A percentile compares a stretch with the other conserved stretches of the same genome.
Conservation (phyloP, 2,113 vertebrate species). For the Eulacestoma nigropectus region DNA sequence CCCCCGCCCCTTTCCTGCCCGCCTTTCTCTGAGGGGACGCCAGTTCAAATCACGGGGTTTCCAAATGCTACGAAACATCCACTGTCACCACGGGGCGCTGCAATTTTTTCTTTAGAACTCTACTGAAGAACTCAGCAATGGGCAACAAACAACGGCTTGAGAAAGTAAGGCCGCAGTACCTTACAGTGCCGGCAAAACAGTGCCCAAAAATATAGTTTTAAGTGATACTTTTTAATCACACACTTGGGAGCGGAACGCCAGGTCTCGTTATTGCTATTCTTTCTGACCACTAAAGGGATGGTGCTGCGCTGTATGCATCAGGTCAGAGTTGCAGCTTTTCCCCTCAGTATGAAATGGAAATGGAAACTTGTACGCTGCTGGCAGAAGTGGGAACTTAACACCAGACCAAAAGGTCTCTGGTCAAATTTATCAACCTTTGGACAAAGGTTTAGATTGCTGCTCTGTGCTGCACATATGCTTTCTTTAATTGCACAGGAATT, state of each 20-base stretch:
- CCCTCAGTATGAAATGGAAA: neutral
- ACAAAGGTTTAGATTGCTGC: neutral
- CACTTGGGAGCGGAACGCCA: neutral
- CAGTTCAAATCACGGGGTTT: accelerated
- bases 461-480: neutral
- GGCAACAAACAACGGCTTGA: neutral
- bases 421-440: neutral
- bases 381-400: neutral
- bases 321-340: neutral
- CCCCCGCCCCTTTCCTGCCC: accelerated
- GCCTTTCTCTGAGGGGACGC: accelerated
- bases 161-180: accelerated
- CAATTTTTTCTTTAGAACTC: neutral
- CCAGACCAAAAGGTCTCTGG: neutral
- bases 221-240: neutral
- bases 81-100: accelerated
- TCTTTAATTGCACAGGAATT: neutral
- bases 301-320: neutral
- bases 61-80: accelerated
- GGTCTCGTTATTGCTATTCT: neutral
- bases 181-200: neutral
- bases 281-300: accelerated
- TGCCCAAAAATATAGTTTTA: accelerated
- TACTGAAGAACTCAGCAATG: neutral
- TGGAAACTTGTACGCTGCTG: accelerated